Percentiles rank a stretch among this genome's conserved stretches.
phyloP scores from a whole-genome alignment of 2,797 vertebrate genomes.

The Alosa sapidissima region DNA sequence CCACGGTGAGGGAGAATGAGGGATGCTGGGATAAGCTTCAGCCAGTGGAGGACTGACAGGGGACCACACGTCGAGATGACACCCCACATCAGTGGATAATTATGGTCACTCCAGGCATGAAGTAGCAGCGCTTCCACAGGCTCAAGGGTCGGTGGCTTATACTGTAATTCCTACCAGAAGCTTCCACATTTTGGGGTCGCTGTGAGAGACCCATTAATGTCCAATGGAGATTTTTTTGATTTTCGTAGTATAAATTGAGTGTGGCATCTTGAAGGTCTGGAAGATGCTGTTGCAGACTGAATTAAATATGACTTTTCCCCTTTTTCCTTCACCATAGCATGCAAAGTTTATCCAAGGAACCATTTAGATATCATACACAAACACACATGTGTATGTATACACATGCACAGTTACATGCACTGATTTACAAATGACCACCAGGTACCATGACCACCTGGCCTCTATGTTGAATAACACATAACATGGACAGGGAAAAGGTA shows the following conservation, averaged over 20 bases:
- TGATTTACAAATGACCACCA: not conserved
- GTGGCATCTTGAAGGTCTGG: not conserved
- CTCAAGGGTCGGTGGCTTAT: not conserved
- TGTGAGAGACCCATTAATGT: not conserved
- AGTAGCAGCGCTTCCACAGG: slow-evolving; percentile 9
- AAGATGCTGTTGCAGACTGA: not conserved
- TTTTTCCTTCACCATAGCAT: not conserved
- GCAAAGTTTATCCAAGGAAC: not conserved
- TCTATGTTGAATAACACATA: not conserved
- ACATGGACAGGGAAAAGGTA: not conserved
- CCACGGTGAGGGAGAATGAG: slow-evolving; percentile 42
- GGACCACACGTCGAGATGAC: slow-evolving; percentile 60
- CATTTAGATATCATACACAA: not conserved
- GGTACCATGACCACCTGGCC: not conserved
- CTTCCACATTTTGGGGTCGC: not conserved
- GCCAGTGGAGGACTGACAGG: slow-evolving; percentile 42
- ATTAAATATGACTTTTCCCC: not conserved
- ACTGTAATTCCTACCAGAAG: not conserved
- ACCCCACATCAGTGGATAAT: slow-evolving; percentile 69
- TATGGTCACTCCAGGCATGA: slow-evolving; percentile 60
- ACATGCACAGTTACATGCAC: not conserved
- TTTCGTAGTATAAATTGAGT: not conserved
- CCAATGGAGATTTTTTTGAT: not conserved
- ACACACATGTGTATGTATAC: not conserved
- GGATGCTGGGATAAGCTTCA: slow-evolving; percentile 29